Conservation (phyloP, 2,113 vertebrate genomes). For the Serinus canaria region DNA sequence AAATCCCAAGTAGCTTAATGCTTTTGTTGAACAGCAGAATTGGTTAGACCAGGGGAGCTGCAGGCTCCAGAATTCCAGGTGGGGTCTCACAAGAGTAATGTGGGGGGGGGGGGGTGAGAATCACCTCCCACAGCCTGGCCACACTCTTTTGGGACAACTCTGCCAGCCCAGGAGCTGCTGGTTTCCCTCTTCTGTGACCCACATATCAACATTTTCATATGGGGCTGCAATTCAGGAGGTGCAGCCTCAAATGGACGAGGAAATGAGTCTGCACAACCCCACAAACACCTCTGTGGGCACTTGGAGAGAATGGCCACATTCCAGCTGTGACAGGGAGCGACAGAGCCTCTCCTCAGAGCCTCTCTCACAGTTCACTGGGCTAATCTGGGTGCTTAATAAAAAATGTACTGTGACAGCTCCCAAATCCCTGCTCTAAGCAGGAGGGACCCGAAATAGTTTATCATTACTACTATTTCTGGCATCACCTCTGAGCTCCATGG, state of each 20-base stretch:
- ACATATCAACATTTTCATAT: accelerated
- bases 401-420: neutral
- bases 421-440: neutral
- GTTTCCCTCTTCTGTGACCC: neutral
- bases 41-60: neutral
- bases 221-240: neutral
- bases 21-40: neutral
- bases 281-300: neutral
- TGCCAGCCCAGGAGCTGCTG: neutral
- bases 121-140: neutral
- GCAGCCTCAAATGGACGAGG: accelerated
- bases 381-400: neutral
- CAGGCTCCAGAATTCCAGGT: neutral
- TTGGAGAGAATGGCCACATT: neutral
- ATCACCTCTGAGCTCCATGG: neutral
- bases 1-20: neutral
- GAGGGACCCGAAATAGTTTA: neutral
- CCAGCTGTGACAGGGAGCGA: neutral
- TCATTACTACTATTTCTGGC: neutral
- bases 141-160: neutral
- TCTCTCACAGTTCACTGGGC: neutral
- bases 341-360: neutral
- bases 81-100: neutral
- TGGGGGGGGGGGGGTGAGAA: neutral
- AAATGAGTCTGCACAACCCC: neutral